phyloP scores from a whole-genome alignment of 1,140 invertebrate genomes.

The Mylabris phalerata region DNA sequence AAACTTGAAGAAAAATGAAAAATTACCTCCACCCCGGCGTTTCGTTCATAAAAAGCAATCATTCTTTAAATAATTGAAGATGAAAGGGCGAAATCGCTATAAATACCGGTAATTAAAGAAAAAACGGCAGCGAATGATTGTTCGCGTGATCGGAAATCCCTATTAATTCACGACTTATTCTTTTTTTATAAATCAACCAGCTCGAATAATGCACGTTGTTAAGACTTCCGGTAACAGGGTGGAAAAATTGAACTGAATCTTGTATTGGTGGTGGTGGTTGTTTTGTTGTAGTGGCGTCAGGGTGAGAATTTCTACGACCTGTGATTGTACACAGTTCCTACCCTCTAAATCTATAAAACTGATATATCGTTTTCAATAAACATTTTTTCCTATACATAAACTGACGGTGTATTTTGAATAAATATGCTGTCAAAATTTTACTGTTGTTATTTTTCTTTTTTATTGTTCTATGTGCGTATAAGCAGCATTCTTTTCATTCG shows the following conservation, averaged over 20 bases:
- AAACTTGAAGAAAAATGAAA: constrained; percentile 13
- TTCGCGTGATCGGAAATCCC: constrained; percentile 22
- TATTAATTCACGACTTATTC: constrained; percentile 19
- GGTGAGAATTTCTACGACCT: constrained; percentile 3
- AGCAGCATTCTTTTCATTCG: background rate
- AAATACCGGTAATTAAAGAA: constrained; percentile 26
- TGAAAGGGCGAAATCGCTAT: constrained; percentile 11
- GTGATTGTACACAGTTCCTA: background rate
- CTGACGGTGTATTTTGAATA: constrained; percentile 22
- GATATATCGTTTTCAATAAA: constrained; percentile 30
- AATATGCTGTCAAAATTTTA: constrained; percentile 31
- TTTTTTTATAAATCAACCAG: background rate
- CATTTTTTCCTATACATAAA: constrained; percentile 26
- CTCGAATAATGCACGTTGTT: background rate
- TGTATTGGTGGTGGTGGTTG: background rate
- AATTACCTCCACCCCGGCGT: constrained; percentile 1
- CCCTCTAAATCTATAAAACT: constrained; percentile 23
- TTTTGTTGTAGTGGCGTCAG: background rate
- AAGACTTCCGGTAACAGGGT: background rate
- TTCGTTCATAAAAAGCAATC: constrained; percentile 13
- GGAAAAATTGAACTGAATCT: background rate
- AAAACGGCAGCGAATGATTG: constrained; percentile 16
- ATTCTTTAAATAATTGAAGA: constrained; percentile 17
- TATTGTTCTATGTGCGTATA: constrained; percentile 11
- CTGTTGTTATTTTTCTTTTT: constrained; percentile 31